Conservation (phyloP, 2,888 invertebrate species). For the Frankliniella fusca region DNA sequence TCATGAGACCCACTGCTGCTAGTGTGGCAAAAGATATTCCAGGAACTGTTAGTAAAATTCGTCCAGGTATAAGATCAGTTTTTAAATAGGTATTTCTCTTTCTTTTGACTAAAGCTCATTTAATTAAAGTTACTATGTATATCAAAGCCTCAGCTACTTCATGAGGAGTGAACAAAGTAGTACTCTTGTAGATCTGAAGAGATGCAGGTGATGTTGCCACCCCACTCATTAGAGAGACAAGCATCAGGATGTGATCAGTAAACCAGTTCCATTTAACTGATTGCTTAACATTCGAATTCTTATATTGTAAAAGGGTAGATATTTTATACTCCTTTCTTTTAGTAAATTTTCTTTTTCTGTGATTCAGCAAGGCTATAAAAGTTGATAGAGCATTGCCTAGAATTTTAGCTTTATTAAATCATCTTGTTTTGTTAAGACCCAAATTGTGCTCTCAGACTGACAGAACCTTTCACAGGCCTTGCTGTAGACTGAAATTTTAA, state of each 20-base stretch:
- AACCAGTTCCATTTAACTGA: background rate
- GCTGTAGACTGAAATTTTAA: too few species aligned
- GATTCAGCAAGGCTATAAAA: too few species aligned
- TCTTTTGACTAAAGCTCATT: background rate
- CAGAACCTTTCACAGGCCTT: too few species aligned
- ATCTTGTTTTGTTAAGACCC: background rate
- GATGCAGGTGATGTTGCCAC: background rate
- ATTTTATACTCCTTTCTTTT: background rate
- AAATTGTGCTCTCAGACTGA: too few species aligned
- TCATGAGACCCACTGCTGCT: constrained; percentile 84
- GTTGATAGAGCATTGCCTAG: too few species aligned
- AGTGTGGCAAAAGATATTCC: constrained; percentile 67
- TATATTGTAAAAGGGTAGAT: background rate
- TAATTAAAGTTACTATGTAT: too few species aligned
- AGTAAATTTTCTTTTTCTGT: too few species aligned
- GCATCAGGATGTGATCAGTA: background rate
- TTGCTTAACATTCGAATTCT: background rate
- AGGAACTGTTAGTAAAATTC: constrained; percentile 9
- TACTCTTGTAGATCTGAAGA: too few species aligned
- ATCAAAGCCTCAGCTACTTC: too few species aligned
- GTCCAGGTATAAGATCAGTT: background rate
- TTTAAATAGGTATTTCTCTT: background rate
- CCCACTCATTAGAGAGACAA: constrained; percentile 1
- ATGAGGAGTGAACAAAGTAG: too few species aligned
- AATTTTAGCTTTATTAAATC: background rate